These are phyloP conservation scores for Cataglyphis altisquamis DNA, from an alignment of 2,888 invertebrate genomes.

Conservation along the genomic window DNA sequence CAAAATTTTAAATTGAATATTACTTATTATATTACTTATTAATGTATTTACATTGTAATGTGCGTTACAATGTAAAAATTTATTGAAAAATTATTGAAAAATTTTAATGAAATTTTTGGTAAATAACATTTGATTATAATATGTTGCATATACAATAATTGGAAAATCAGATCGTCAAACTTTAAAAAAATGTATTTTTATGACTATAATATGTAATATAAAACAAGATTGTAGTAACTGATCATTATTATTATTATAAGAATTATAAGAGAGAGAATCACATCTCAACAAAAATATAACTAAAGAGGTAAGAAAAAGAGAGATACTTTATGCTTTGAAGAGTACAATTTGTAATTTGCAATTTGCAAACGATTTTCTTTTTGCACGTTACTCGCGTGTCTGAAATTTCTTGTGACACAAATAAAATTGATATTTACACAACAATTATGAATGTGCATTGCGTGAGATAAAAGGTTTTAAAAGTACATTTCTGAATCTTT, in stretches of 20 bases:
- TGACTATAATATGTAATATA: background rate
- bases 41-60: background rate
- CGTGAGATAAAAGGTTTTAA: background rate
- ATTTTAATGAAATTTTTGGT: background rate
- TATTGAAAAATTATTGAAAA: background rate
- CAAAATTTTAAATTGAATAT: conserved; percentile 5
- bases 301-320: background rate
- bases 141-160: background rate
- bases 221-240: conserved; percentile 2
- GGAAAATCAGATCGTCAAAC: background rate
- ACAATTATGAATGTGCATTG: background rate
- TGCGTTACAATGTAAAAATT: background rate
- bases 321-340: background rate
- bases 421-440: conserved; percentile 28
- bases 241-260: background rate
- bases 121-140: background rate
- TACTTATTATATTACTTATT: background rate
- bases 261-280: conserved; percentile 4
- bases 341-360: background rate
- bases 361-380: conserved; percentile 10
- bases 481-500: background rate
- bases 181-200: background rate
- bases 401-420: background rate
- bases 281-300: background rate
- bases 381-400: background rate